These are phyloP conservation scores for Xenentodon cancila DNA, from an alignment of 2,797 vertebrate genomes.

Conservation along the genomic window DNA sequence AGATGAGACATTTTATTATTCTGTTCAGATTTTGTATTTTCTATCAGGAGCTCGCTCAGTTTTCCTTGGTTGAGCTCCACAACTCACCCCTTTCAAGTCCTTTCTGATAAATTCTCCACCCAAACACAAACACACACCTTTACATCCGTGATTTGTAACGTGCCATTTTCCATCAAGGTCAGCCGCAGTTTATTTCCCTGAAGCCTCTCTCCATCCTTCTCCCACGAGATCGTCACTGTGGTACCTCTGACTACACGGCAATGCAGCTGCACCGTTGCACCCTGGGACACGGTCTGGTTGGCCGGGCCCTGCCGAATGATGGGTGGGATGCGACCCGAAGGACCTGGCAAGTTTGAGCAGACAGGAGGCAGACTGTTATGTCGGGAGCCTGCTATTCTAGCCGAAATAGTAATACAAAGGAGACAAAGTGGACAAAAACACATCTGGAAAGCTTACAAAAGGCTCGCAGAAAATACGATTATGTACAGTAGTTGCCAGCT, in stretches of 20 bases:
- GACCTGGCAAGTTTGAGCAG: conserved; percentile 67
- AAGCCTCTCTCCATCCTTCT: conserved; percentile 88
- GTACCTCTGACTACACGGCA: conserved; percentile 85
- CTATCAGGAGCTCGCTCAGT: conserved; percentile 10
- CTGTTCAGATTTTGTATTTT: conserved; percentile 17
- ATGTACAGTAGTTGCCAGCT: conserved; percentile 16
- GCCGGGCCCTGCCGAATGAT: conserved; percentile 88
- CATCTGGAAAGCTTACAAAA: not conserved
- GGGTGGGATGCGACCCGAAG: conserved; percentile 76
- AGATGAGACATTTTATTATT: conserved; percentile 39
- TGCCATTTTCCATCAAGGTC: conserved; percentile 91
- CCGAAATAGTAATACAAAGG: conserved; percentile 1
- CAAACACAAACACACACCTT: conserved; percentile 80
- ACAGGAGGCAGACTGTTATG: conserved; percentile 28
- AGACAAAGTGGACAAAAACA: conserved; percentile 1
- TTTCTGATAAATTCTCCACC: conserved; percentile 28
- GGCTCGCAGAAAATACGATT: conserved; percentile 14
- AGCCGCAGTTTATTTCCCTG: conserved; percentile 80
- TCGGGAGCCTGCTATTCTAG: conserved; percentile 4
- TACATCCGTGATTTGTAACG: conserved; percentile 85
- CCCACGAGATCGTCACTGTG: conserved; percentile 86
- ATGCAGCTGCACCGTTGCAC: conserved; percentile 83
- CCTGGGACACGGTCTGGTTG: conserved; percentile 86
- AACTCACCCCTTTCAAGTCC: conserved; percentile 27
- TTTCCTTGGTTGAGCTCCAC: conserved; percentile 29